Base-by-base conservation (phyloP, 2,797 vertebrate species). In the Columba guinea region DNA sequence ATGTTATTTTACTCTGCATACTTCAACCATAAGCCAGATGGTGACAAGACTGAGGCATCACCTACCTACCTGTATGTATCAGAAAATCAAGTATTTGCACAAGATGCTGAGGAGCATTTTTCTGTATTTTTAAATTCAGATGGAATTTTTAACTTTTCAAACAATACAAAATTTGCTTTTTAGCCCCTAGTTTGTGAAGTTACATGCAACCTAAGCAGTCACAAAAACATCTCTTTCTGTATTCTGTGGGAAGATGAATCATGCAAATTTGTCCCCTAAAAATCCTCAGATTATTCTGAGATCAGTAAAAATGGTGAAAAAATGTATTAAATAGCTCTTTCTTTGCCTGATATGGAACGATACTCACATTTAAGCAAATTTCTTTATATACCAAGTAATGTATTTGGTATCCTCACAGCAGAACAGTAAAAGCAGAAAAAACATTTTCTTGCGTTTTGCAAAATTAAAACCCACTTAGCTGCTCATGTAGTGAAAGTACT, bases 31-130 rank as follows among this genome's bases (percentile, higher is more conserved):
- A 34, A 87, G 11, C 22, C 30, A 51, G 52, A 67, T 20, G 14
- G 37, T 24, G 51, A 73, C 27, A 69, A 37, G 34, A 58, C 7
- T 15, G 28, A 78, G 28, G 12, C 28, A 73, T 19, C 26, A 35
- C 10, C 26, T 67, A 49, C 1, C 3, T 23, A 23, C 0, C 2
- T 2, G 2, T 6, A 69, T 3, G 16, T 16, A 62, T 20, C 11
- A 78, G 12, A 92, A 58, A 8, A 90, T 20, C 10, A 62, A 73
- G 8, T 8, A 82, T 39, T 75, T 78, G 39, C 41, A 76, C 46
- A 75, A 92, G 78, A 56, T 2, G 7, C 13, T 52, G 19, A 76
- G 28, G 37, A 56, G 11, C 32, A 20, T 35, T 84, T 70, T 60
- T 60, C 46, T 55, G 27, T 14, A 19, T 5, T 79, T 74, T 64